Evolutionary conservation across 2,113 vertebrate genomes (phyloP), one percentile per base, ranked within the genome.

Genomic region (Oncorhynchus gorbuscha): DNA sequence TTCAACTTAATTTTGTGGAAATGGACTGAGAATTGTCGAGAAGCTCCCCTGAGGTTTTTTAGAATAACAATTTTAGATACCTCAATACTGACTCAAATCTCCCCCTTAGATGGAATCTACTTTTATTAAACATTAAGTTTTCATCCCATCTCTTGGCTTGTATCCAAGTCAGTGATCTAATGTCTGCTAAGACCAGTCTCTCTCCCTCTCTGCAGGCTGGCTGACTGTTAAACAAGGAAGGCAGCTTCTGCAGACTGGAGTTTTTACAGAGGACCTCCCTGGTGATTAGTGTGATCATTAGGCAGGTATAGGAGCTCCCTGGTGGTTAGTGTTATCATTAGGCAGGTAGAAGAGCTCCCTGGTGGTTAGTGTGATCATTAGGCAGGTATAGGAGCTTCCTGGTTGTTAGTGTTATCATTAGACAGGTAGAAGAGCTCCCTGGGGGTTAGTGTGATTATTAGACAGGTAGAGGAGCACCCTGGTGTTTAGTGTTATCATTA

Each of bases 31-130:
- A 12, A 45, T 11, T 45, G 39, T 45, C 74, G 32, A 73, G 49
- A 9, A 12, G 11, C 22, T 22, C 51, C 64, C 18, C 16, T n/a
- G 73, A 58, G 70, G 72, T 18, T 0, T 14, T 39, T 28, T 64
- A 45, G 35, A 59, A 72, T 76, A 58, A 77, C 77, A 71, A 77
- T 73, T 77, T 81, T 35, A 76, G 16, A 12, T 55, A 61, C 30
- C 26, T 68, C 3, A 1, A 45, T 26, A 35, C 12, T 7, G 49
- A 48, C 61, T 6, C 22, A 65, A 72, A 69, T 75, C 61, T 74
- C 49, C 35, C 72, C 69, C n/a, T 70, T 72, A 77, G 64, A 76
- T 32, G 73, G 45, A 76, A 70, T 84, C 73, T 73, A 61, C 61
- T 76, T 73, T 45, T 9, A 45, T 45, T 9, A 12, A 45, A 45